Conservation (phyloP, 2,113 vertebrate genomes). For the Crotalus horridus region DNA sequence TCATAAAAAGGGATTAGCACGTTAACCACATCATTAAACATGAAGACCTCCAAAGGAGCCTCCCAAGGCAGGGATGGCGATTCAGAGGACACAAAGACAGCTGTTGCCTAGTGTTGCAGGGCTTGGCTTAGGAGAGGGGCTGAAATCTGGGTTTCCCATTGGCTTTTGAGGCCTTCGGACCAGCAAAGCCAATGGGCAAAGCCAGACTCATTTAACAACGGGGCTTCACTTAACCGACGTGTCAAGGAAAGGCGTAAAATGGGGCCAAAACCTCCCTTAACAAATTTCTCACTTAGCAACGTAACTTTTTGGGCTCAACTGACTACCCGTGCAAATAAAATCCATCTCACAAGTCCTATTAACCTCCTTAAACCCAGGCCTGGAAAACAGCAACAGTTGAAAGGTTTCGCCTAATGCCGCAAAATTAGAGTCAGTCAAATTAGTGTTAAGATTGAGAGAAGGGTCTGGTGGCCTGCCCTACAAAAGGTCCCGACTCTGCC, state of each 20-base stretch:
- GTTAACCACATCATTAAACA: conserved; percentile 49
- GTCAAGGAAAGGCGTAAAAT: too few species aligned
- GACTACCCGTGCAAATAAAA: not conserved
- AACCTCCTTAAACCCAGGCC: not conserved
- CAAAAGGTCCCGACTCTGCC: not conserved
- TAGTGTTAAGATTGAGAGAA: not conserved
- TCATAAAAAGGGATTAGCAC: conserved; percentile 44
- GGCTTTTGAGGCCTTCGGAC: too few species aligned
- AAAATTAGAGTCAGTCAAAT: not conserved
- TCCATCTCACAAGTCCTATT: not conserved
- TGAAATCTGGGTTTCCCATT: conserved; percentile 27
- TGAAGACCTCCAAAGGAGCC: conserved; percentile 25
- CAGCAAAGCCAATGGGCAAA: too few species aligned
- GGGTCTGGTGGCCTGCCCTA: not conserved
- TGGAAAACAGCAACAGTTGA: not conserved
- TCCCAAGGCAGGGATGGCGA: conserved; percentile 27
- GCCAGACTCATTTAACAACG: too few species aligned
- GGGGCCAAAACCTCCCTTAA: too few species aligned
- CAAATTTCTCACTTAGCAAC: too few species aligned
- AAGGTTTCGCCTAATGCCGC: not conserved
- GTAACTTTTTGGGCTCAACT: too few species aligned
- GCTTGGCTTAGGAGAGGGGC: conserved; percentile 25
- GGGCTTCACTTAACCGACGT: too few species aligned
- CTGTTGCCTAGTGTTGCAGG: not conserved
- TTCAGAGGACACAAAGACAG: conserved; percentile 48